These are phyloP conservation scores for Thalassoma bifasciatum DNA, from an alignment of 2,113 vertebrate species.

Conservation along the genomic window DNA sequence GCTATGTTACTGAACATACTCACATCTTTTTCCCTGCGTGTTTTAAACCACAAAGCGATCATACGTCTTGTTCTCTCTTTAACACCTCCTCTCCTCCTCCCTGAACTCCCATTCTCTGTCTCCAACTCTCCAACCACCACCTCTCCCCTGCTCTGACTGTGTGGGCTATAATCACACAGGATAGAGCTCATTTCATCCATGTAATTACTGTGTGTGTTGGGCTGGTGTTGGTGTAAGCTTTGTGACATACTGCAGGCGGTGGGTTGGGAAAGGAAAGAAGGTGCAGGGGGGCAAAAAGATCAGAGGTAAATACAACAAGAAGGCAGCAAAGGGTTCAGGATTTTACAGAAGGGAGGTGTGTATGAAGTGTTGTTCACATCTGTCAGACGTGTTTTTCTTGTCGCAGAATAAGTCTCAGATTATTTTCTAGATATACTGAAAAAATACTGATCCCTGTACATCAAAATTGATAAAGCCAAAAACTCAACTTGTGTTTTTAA, in stretches of 20 bases:
- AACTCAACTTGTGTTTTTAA: too few species aligned
- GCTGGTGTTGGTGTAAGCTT: not conserved
- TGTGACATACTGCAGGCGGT: conserved; percentile 23
- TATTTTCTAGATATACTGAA: too few species aligned
- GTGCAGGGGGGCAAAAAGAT: not conserved
- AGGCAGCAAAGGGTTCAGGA: not conserved
- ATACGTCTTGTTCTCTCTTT: conserved; percentile 9
- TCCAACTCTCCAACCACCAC: conserved; percentile 6
- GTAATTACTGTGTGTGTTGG: conserved; percentile 45
- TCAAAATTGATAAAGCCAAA: too few species aligned
- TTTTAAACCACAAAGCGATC: conserved; percentile 4
- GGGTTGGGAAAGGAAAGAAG: conserved; percentile 13
- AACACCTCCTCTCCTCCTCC: not conserved
- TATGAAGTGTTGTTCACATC: too few species aligned
- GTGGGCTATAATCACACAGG: conserved; percentile 56
- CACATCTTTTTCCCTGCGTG: not conserved
- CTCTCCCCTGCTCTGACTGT: conserved; percentile 24
- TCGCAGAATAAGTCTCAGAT: too few species aligned
- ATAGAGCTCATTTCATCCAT: conserved; percentile 18
- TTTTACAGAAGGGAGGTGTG: not conserved
- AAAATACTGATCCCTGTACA: too few species aligned
- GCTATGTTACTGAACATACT: not conserved
- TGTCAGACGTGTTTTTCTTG: not conserved
- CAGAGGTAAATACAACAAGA: not conserved
- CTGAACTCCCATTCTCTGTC: not conserved